phyloP scores from a whole-genome alignment of 2,113 vertebrate species.

The Aspidoscelis tigris region DNA sequence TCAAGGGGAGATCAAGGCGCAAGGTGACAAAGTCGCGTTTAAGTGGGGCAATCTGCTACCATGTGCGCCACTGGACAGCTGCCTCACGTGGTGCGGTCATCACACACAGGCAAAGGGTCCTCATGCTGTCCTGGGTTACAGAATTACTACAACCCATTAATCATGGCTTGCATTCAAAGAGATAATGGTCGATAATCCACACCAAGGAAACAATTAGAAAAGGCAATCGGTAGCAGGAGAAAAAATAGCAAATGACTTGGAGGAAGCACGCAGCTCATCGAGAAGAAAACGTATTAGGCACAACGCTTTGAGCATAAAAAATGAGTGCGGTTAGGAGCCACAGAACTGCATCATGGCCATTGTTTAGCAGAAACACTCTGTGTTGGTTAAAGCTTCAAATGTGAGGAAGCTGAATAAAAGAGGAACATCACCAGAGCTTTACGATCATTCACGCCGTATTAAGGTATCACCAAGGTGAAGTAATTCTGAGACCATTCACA shows the following conservation, averaged over 20 bases:
- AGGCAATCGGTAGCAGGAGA: constrained; percentile 19
- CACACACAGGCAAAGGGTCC: constrained; percentile 27
- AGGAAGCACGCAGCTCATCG: not conserved
- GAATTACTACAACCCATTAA: constrained; percentile 22
- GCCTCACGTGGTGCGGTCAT: constrained; percentile 54
- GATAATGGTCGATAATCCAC: constrained; percentile 14
- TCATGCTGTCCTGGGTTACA: not conserved
- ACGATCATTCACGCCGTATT: not conserved
- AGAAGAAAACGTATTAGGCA: not conserved
- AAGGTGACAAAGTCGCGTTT: constrained; percentile 57
- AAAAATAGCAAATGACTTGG: constrained; percentile 21
- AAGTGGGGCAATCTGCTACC: constrained; percentile 40
- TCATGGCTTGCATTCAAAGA: constrained; percentile 33
- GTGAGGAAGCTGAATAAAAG: not conserved
- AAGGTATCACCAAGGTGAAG: not conserved
- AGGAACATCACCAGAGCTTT: not conserved
- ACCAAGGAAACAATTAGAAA: constrained; percentile 21
- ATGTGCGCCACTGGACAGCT: constrained; percentile 47
- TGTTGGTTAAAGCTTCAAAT: not conserved
- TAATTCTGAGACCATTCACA: not conserved
- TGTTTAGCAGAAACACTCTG: not conserved
- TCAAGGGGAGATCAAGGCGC: constrained; percentile 43
- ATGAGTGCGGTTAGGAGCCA: constrained; percentile 5
- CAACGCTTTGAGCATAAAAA: constrained; percentile 26
- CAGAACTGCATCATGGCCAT: not conserved